A percentile compares a stretch with the other conserved stretches of the same genome.
phyloP scores from a whole-genome alignment of 2,113 vertebrate genomes.

The Cynocephalus volans region DNA sequence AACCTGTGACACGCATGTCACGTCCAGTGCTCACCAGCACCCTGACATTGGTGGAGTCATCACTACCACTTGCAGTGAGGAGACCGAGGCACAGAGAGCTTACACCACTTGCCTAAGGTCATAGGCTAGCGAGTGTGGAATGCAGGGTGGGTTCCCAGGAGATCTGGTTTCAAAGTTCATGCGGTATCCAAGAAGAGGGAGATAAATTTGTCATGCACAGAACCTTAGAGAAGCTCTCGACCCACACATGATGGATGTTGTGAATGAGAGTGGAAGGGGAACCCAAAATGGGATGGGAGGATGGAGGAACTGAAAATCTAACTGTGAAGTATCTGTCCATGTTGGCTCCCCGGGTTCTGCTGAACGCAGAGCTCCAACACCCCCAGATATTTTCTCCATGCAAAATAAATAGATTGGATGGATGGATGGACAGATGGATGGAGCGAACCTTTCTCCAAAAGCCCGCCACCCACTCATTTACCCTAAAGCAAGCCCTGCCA shows the following conservation, averaged over 20 bases:
- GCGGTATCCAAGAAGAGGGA: not conserved
- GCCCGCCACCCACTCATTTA: not conserved
- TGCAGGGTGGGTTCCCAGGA: not conserved
- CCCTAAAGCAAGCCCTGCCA: not conserved
- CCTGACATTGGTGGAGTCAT: rapidly evolving
- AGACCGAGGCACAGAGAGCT: not conserved
- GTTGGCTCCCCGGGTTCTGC: not conserved
- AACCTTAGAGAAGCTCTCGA: not conserved
- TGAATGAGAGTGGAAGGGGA: not conserved
- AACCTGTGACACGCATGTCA: not conserved
- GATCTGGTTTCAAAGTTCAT: not conserved
- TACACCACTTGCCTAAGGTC: not conserved
- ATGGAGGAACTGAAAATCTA: not conserved
- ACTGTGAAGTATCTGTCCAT: not conserved
- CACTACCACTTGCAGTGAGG: not conserved
- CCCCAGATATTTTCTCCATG: not conserved
- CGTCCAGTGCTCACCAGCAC: no score
- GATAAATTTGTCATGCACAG: rapidly evolving
- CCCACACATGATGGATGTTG: no score
- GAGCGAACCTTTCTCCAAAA: not conserved
- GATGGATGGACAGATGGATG: not conserved
- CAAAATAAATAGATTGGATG: not conserved
- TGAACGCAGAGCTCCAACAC: not conserved
- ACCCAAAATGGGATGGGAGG: not conserved
- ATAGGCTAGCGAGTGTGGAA: not conserved